These are phyloP conservation scores for Periphyllus acericola DNA, from an alignment of 2,888 invertebrate genomes.

Conservation along the genomic window DNA sequence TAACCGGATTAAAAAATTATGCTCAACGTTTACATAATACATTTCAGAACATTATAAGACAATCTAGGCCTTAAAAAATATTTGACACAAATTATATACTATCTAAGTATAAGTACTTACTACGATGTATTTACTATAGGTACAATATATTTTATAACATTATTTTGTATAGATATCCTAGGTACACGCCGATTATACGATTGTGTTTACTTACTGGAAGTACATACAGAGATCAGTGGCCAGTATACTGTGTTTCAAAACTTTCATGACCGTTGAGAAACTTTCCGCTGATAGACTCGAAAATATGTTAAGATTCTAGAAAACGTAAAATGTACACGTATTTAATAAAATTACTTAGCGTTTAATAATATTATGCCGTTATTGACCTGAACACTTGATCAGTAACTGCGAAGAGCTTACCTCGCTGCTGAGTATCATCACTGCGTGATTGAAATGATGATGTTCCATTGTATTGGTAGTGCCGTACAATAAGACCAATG, in stretches of 20 bases:
- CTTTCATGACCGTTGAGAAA: constrained; percentile 69
- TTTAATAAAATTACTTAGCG: not conserved
- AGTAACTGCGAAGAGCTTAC: constrained; percentile 65
- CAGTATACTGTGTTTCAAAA: constrained; percentile 70
- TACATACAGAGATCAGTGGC: constrained; percentile 71
- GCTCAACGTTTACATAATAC: too few species aligned
- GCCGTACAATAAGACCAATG: constrained; percentile 70
- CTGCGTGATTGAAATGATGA: constrained; percentile 74
- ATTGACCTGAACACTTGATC: too few species aligned
- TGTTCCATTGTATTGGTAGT: constrained; percentile 75
- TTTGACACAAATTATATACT: too few species aligned
- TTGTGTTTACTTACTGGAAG: constrained; percentile 68
- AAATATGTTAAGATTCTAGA: constrained; percentile 70
- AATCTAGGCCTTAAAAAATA: too few species aligned
- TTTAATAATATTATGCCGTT: not conserved
- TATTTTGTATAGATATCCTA: too few species aligned
- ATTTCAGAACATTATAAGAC: too few species aligned
- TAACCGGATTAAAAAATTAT: too few species aligned
- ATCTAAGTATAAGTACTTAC: too few species aligned
- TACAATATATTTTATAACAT: too few species aligned
- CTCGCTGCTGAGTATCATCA: constrained; percentile 72
- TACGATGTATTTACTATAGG: too few species aligned
- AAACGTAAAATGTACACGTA: not conserved
- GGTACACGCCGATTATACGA: too few species aligned
- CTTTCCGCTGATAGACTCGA: constrained; percentile 69